Percentiles rank a stretch among this genome's conserved stretches.
Conservation (phyloP, 2,113 vertebrate species). For the Gymnorhina tibicen region DNA sequence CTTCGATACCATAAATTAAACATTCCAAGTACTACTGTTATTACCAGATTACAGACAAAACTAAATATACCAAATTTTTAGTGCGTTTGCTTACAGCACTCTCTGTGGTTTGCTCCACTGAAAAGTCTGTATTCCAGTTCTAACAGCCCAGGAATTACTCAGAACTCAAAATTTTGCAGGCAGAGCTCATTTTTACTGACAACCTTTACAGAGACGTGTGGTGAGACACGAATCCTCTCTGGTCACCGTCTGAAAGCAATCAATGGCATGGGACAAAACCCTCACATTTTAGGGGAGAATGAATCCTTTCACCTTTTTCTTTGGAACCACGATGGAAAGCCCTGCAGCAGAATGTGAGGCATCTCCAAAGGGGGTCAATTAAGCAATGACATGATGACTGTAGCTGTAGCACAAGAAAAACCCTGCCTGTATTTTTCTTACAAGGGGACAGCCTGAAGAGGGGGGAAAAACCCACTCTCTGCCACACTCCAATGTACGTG, state of each 20-base stretch:
- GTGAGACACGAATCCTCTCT: neutral
- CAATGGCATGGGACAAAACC: neutral
- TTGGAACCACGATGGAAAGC: neutral
- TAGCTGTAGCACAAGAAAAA: neutral
- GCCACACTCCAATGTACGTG: neutral
- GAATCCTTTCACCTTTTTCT: neutral
- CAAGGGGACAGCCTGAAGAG: neutral
- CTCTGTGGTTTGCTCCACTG: neutral
- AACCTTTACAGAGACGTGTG: fast-evolving
- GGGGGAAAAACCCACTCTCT: neutral
- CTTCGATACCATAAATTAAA: neutral
- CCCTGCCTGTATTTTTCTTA: neutral
- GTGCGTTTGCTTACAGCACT: neutral
- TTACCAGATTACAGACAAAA: neutral
- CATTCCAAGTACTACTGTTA: neutral
- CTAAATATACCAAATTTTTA: neutral
- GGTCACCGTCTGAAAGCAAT: neutral
- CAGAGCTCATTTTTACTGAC: neutral
- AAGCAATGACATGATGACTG: neutral
- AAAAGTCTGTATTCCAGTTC: neutral
- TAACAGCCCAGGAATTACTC: neutral
- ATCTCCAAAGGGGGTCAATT: neutral
- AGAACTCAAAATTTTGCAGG: neutral
- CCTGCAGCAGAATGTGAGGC: neutral
- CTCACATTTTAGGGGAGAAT: neutral